phyloP scores from a whole-genome alignment of 1,140 invertebrate genomes.

The Drosophila trapezifrons region DNA sequence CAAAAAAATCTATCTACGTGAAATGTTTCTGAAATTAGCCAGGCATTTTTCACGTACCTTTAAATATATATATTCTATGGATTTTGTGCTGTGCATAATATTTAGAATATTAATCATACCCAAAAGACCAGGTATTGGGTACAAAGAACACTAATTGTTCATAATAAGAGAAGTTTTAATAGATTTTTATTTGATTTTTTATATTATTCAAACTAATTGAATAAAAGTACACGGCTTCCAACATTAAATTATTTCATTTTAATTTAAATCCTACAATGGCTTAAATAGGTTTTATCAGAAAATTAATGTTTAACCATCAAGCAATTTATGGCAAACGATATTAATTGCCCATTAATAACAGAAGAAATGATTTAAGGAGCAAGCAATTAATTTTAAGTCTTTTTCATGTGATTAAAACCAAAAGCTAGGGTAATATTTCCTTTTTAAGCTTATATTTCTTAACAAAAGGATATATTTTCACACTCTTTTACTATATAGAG shows the following conservation, averaged over 20 bases:
- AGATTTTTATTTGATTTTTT: background rate
- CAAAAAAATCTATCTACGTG: conserved; percentile 16
- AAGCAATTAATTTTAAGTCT: no score
- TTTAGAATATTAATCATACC: conserved; percentile 3
- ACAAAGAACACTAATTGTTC: background rate
- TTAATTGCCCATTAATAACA: no score
- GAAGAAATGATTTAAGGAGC: no score
- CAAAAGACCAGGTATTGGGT: background rate
- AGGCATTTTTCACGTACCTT: background rate
- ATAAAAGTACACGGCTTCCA: no score
- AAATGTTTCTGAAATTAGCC: conserved; percentile 19
- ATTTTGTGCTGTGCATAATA: background rate
- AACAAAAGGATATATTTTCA: background rate
- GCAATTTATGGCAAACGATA: no score
- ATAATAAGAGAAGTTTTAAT: background rate
- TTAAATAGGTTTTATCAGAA: no score
- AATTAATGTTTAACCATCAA: no score
- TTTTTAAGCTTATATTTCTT: background rate
- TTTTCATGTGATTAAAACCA: no score
- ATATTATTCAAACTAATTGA: no score
- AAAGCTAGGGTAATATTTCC: no score
- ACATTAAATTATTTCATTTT: no score
- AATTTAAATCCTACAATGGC: no score
- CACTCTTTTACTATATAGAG: background rate
- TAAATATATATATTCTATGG: background rate